phyloP scores from a whole-genome alignment of 2,888 invertebrate genomes.

The Geotrupes spiniger region DNA sequence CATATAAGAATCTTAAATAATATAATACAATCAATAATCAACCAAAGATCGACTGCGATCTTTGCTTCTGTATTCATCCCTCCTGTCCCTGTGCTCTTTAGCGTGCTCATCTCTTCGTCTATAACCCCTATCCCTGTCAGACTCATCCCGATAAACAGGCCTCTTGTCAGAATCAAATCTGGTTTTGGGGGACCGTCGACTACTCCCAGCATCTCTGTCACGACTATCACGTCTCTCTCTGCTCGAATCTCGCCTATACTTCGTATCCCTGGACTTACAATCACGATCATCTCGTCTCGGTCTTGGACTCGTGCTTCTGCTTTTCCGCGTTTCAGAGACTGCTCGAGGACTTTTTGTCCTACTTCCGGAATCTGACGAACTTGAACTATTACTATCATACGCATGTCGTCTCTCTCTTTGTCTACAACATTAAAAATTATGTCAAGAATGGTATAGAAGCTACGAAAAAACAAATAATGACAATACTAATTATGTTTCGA shows the following conservation, averaged over 20 bases:
- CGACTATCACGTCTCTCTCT: constrained; percentile 24
- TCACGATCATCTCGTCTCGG: constrained; percentile 25
- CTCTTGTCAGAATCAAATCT: constrained; percentile 25
- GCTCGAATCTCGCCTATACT: constrained; percentile 31
- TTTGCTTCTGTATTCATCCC: constrained; percentile 43
- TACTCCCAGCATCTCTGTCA: constrained; percentile 20
- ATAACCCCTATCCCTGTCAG: constrained; percentile 33
- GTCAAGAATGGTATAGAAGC: constrained; percentile 5
- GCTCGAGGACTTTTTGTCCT: constrained; percentile 42
- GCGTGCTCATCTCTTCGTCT: constrained; percentile 35
- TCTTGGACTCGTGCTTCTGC: constrained; percentile 28
- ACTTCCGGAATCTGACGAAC: constrained; percentile 49
- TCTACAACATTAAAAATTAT: constrained; percentile 50
- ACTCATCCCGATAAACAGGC: constrained; percentile 29
- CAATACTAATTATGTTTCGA: constrained; percentile 9
- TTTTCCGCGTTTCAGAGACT: constrained; percentile 29
- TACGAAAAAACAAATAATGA: too few relatives aligned
- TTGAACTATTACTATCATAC: constrained; percentile 53
- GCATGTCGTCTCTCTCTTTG: constrained; percentile 81
- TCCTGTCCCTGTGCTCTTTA: constrained; percentile 28
- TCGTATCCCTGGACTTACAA: constrained; percentile 22
- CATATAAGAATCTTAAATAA: not conserved
- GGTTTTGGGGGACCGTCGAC: constrained; percentile 26
- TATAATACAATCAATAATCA: constrained; percentile 35
- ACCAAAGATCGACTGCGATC: constrained; percentile 35